Evolutionary conservation across 2,797 vertebrate genomes (phyloP), one percentile per base, ranked within the genome.

Genomic region (Molothrus ater): DNA sequence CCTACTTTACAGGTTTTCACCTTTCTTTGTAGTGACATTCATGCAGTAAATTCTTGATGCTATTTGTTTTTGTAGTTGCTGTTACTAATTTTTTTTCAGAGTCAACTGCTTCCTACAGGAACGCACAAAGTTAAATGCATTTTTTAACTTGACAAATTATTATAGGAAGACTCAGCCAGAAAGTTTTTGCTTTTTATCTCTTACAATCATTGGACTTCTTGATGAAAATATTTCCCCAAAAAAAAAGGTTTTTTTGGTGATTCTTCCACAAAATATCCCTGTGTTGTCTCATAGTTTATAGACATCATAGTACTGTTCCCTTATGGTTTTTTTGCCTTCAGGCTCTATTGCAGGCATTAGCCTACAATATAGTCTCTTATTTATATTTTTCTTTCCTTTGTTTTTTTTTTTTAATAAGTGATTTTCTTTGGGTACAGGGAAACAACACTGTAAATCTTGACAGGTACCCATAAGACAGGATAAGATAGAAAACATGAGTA

Each of bases 111-210:
- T 14, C 18, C 9, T 32, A 48, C 13, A 54, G 7, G 20, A 78
- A 21, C 0, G 0, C 12, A 40, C 2, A 42, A 83, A 88, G 31
- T 45, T 54, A 56, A 68, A 17, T 17, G 7, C 5, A 38, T 65
- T 83, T 90, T 80, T 80, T 38, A 70, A 63, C 14, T 47, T 18
- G 11, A 81, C 1, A 78, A 59, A 71, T 78, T 42, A 70, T 81
- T 18, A n/a, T 7, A 45, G 17, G 7, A 84, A 71, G 9, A 25
- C 8, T 31, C 60, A 69, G 9, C 2, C 28, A 72, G 38, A 78
- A 84, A 1, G 3, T 8, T 59, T 78, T 87, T 70, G 8, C 20
- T 72, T 76, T 88, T 86, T 29, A 65, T 10, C 2, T 10, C 11
- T 24, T 56, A 40, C 3, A 40, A 76, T 43, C 3, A 24, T 53